phyloP scores from a whole-genome alignment of 2,888 invertebrate species.

The Smittia aterrima region DNA sequence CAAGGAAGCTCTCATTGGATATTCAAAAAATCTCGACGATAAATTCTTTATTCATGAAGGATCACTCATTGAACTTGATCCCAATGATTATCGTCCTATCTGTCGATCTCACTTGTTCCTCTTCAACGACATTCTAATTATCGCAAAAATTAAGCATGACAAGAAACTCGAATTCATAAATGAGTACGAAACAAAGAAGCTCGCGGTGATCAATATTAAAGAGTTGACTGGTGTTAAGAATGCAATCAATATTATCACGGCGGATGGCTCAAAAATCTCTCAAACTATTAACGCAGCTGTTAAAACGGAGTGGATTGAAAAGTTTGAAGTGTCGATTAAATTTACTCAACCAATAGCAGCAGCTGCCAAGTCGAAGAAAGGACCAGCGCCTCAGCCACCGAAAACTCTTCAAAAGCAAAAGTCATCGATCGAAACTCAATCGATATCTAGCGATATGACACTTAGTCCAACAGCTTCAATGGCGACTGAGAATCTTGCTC shows the following conservation, averaged over 20 bases:
- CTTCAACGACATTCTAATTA: slow-evolving; percentile 87
- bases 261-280: slow-evolving; percentile 89
- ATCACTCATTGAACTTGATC: slow-evolving; percentile 84
- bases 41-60: slow-evolving; percentile 81
- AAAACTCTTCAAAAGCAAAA: slow-evolving; percentile 45
- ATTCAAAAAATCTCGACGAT: slow-evolving; percentile 58
- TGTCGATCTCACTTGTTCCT: slow-evolving; percentile 89
- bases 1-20: slow-evolving; percentile 66
- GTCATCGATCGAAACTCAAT: slow-evolving; percentile 46
- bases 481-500: slow-evolving; percentile 52
- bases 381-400: slow-evolving; percentile 55
- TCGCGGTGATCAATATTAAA: slow-evolving; percentile 91
- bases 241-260: slow-evolving; percentile 90
- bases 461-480: slow-evolving; percentile 47
- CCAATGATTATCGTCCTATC: slow-evolving; percentile 79
- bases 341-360: slow-evolving; percentile 61
- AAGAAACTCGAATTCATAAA: slow-evolving; percentile 50
- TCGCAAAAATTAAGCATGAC: slow-evolving; percentile 67
- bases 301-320: slow-evolving; percentile 89
- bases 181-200: slow-evolving; percentile 63
- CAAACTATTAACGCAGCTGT: slow-evolving; percentile 77
- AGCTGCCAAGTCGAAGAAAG: slow-evolving; percentile 59
- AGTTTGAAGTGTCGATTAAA: slow-evolving; percentile 87
- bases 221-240: slow-evolving; percentile 87
- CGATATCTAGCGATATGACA: slow-evolving; percentile 45